Evolutionary conservation across 2,888 invertebrate species (phyloP), one percentile per base, ranked within the genome.

Genomic region (Zhengitettix transpicula): DNA sequence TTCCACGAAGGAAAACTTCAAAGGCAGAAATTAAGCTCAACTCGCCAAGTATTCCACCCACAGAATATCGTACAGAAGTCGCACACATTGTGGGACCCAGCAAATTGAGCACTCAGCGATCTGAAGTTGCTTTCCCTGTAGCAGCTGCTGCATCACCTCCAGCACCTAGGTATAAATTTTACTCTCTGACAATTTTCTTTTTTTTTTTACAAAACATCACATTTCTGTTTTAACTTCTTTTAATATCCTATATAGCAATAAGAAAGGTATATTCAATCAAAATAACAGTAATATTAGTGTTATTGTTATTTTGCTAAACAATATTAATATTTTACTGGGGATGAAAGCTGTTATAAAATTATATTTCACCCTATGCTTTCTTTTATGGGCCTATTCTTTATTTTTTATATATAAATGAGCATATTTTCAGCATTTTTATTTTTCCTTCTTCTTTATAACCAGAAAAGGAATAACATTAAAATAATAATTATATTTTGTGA

Each of bases 11-110:
- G 42, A 83, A 82, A 68, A 81, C 81, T 7, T 76, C 80, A 55
- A 82, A 81, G 71, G 79, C 83, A 1, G 81, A 83, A 71, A 81
- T 84, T 78, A 79, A 65, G 77, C 81, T 63, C 80, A 81, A 58
- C 54, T 66, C 11, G 68, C 69, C 58, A 58, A 57, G 47, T 28
- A 54, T 44, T 28, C 40, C 56, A 12, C 56, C 60, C 12, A 53
- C 52, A 42, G 77, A 77, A 61, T 81, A 79, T 69, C 78, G 79
- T 68, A 81, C 81, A 65, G 81, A 80, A 71, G 78, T 81, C 73
- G 78, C 80, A 58, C 81, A 81, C 70, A 77, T 77, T 63, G 74
- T 82, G 16, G 71, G 47, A 47, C 70, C 71, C 9, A 74, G 75
- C 51, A 74, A 73, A 64, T 65, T 74, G 60, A 67, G 73, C 54